Base-by-base conservation (phyloP, 2,888 invertebrate species). In the Rhyacophila evoluta region DNA sequence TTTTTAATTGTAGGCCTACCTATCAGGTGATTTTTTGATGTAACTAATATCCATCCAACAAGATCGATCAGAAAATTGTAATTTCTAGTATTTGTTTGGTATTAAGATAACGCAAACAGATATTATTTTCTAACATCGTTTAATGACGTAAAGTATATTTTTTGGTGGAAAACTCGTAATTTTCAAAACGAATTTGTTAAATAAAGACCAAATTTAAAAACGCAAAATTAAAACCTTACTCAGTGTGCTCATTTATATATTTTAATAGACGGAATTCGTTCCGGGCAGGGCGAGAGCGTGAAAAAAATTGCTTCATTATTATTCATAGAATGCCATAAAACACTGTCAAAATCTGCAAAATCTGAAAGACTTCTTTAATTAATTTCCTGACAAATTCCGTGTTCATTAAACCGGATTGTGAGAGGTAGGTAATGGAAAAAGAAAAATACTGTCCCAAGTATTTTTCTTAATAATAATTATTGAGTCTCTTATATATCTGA, bases 401-500 rank as follows among this genome's bases (percentile, higher is more conserved):
- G 69, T 78, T 78, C 67, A 78, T 78, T 55, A 74, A 78, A 78
- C 39, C 33, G 15, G 72, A 72, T 67, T 75, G 74, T 39, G 28
- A 36, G 19, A 29, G 39, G 72, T 38, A 29, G 39, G 72, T 38
- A 71, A 36, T 28, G 10, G 38, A 72, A 77, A 72, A 72, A 68
- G 72, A 67, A 11, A 36, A 28, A 36, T 72, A 55, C 67, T 33
- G 33, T 15, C 73, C 3, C 10, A 15, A 74, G 39, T 25, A 78
- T 72, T 78, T 74, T 74, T 29, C 73, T 39, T 19, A 41, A 36
- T 39, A 76, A 77, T 74, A 77, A 80, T 80, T 76, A 78, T 80
- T 81, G 70, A 78, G 74, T 75, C 76, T 74, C 68, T 71, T 78
- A 82, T 79, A 75, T 81, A 82, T 82, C 78, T 75, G 76, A 71